A percentile compares a stretch with the other conserved stretches of the same genome.
Conservation (phyloP, 2,113 vertebrate genomes). For the Megaptera novaeangliae region DNA sequence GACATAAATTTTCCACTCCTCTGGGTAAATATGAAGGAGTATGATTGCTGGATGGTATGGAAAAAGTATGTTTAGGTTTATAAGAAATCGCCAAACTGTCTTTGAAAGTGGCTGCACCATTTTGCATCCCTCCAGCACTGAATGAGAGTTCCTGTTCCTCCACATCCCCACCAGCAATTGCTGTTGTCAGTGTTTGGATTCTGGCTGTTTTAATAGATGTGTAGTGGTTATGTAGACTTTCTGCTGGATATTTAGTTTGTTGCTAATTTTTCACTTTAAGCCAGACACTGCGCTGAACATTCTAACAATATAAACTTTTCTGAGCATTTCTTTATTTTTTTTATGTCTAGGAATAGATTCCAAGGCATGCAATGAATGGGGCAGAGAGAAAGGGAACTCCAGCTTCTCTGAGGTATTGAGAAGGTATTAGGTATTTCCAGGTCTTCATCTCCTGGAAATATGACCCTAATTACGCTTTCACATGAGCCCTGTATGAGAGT, state of each 20-base stretch:
- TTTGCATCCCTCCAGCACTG: not conserved
- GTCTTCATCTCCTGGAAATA: not conserved
- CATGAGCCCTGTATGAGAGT: not conserved
- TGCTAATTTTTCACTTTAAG: not conserved
- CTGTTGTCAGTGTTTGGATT: not conserved
- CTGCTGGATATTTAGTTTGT: not conserved
- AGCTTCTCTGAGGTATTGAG: not conserved
- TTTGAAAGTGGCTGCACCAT: not conserved
- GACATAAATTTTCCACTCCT: not conserved
- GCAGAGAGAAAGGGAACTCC: too few species aligned
- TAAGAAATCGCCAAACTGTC: not conserved
- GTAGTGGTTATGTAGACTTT: not conserved
- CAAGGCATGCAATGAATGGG: not conserved
- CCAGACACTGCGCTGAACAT: not conserved
- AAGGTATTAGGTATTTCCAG: too few species aligned
- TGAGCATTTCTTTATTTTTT: not conserved
- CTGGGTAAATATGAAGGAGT: not conserved
- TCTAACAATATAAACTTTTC: not conserved
- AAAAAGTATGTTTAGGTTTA: not conserved
- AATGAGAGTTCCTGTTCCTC: not conserved
- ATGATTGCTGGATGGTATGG: not conserved
- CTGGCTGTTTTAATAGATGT: not conserved
- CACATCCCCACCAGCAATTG: not conserved
- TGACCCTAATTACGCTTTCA: rapidly evolving
- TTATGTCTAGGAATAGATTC: not conserved